These are phyloP conservation scores for Andricus quercusramuli DNA, from an alignment of 2,888 invertebrate genomes.

Conservation along the genomic window DNA sequence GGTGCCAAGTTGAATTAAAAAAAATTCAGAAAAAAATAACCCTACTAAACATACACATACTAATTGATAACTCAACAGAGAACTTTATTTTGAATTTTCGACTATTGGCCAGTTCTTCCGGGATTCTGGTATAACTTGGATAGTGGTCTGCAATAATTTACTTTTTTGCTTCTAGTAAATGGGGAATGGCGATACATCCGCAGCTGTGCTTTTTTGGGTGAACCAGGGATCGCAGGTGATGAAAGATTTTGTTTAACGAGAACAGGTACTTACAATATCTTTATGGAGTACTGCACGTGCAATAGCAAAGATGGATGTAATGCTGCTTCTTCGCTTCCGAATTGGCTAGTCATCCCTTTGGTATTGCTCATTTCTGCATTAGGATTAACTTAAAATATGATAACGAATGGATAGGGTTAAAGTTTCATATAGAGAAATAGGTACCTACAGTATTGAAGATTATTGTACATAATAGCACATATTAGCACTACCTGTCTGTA, in stretches of 20 bases:
- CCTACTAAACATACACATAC: too few relatives aligned
- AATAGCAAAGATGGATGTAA: slow-evolving; percentile 96
- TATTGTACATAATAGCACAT: too few relatives aligned
- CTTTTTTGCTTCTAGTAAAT: slow-evolving; percentile 82
- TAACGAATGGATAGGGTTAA: too few relatives aligned
- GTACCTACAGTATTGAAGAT: too few relatives aligned
- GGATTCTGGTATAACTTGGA: too few relatives aligned
- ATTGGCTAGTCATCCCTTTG: slow-evolving; percentile 38
- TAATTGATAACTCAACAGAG: too few relatives aligned
- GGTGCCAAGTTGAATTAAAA: too few relatives aligned
- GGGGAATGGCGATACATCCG: slow-evolving; percentile 94
- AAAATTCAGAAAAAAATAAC: too few relatives aligned
- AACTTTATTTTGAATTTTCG: too few relatives aligned
- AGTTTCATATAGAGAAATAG: too few relatives aligned
- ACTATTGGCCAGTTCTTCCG: too few relatives aligned
- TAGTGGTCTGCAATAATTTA: background rate
- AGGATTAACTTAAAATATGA: background rate
- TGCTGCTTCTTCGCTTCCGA: slow-evolving; percentile 78
- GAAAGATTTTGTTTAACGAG: slow-evolving; percentile 94
- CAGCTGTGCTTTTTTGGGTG: slow-evolving; percentile 93
- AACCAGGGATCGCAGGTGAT: slow-evolving; percentile 93
- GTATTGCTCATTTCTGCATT: background rate
- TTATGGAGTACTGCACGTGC: slow-evolving; percentile 95
- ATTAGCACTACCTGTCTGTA: too few relatives aligned
- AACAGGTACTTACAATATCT: slow-evolving; percentile 95